These are phyloP conservation scores for Druceiella hillmani DNA, from an alignment of 2,888 invertebrate genomes.

Conservation along the genomic window DNA sequence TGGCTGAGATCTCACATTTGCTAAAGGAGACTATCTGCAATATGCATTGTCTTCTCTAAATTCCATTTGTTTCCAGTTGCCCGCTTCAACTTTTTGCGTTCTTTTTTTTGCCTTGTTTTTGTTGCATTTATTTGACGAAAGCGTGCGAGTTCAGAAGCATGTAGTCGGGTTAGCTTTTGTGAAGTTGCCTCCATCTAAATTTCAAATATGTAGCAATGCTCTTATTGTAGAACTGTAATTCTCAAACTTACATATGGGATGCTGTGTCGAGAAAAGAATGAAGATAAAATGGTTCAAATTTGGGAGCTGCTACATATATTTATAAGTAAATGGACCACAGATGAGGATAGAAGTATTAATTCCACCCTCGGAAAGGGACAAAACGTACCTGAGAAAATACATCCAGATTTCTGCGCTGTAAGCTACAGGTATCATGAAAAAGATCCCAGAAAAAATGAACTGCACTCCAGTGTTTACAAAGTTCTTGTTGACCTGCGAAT, in stretches of 20 bases:
- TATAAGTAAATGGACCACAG: conserved; percentile 32
- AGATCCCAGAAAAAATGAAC: conserved; percentile 22
- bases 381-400: conserved; percentile 28
- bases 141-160: conserved; percentile 38
- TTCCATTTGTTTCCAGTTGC: conserved; percentile 30
- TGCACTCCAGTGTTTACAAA: too few species aligned
- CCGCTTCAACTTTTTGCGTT: conserved; percentile 27
- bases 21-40: conserved; percentile 38
- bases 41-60: conserved; percentile 35
- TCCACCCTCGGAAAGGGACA: conserved; percentile 27
- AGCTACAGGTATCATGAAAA: conserved; percentile 32
- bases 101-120: too few species aligned
- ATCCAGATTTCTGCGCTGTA: conserved; percentile 31
- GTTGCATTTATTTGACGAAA: conserved; percentile 22
- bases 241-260: conserved; percentile 32
- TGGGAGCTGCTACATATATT: conserved; percentile 33
- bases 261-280: conserved; percentile 31
- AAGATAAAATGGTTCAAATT: conserved; percentile 25
- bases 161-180: conserved; percentile 33
- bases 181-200: conserved; percentile 29
- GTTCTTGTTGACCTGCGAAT: too few species aligned
- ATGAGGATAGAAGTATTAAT: conserved; percentile 35
- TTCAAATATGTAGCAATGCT: conserved; percentile 32
- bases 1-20: conserved; percentile 32
- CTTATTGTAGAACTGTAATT: conserved; percentile 34